Conservation (phyloP, 2,797 vertebrate genomes). For the Toxotes lorentzi region DNA sequence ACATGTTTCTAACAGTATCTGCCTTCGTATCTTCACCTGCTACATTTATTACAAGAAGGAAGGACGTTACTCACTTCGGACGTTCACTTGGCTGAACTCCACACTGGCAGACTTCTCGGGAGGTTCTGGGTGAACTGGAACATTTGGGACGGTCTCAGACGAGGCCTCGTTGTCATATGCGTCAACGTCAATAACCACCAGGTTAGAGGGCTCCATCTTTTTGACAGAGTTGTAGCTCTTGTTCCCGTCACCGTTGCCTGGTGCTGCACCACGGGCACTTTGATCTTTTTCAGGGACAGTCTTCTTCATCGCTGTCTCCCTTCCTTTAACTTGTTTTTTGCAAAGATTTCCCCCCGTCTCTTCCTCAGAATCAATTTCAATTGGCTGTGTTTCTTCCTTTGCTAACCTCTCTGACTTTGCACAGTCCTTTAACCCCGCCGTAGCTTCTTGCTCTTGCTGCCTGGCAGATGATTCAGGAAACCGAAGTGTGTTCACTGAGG, state of each 20-base stretch:
- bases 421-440: not conserved
- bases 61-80: too few species aligned
- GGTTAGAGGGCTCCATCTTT: slow-evolving; percentile 84
- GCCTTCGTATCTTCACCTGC: not conserved
- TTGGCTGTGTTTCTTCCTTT: not conserved
- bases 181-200: slow-evolving; percentile 87
- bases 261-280: slow-evolving; percentile 79
- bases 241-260: slow-evolving; percentile 64
- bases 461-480: slow-evolving; percentile 10
- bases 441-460: not conserved
- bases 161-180: slow-evolving; percentile 86
- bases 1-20: not conserved
- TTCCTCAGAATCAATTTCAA: not conserved
- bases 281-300: slow-evolving; percentile 81
- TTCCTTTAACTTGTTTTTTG: not conserved
- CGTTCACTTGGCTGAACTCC: slow-evolving; percentile 31
- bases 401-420: not conserved
- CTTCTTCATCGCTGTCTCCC: not conserved
- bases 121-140: slow-evolving; percentile 28
- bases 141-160: slow-evolving; percentile 55
- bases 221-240: slow-evolving; percentile 88
- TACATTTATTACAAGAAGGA: too few species aligned
- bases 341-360: not conserved
- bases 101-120: slow-evolving; percentile 1
- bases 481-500: not conserved